Evolutionary conservation across 2,888 invertebrate genomes (phyloP), one percentile per base, ranked within the genome.

Genomic region (Heliconius cydno): DNA sequence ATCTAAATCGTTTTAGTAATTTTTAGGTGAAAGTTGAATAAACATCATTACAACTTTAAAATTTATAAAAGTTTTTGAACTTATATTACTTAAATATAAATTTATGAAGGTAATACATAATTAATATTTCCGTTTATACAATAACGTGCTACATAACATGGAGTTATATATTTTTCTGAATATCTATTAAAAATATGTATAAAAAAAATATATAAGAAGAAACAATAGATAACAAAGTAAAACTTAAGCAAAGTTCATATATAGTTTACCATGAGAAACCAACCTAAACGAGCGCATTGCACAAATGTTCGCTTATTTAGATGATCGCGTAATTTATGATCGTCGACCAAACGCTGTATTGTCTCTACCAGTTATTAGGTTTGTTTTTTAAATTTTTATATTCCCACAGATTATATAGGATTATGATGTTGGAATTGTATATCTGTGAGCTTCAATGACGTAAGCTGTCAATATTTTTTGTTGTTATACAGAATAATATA

Each of bases 301-400:
- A 88, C 89, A 89, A 90, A 90, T 89, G 89, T 92, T 91, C 88
- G 91, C 88, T 91, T 91, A 91, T 90, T 91, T 91, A 89, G 88
- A 84, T 82, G 84, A 85, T 85, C 85, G 84, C 82, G 82, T 85
- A 86, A 86, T 87, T 85, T 86, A 86, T 86, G 84, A 83, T 85
- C 85, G 79, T 84, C 84, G 80, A 85, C 85, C 82, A 85, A 84
- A 84, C 83, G 81, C 82, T 83, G 84, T 84, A 84, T 85, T 84
- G 85, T 85, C 85, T 84, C 83, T 85, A 83, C 83, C 83, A 84
- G 85, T 86, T 86, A 86, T 86, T 84, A 85, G 82, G 80, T 82
- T 82, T 79, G 79, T 80, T 81, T 82, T 75, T 82, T 80, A 80
- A 76, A 76, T 81, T 82, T 84, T 83, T 78, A 46, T 79, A 76